phyloP scores from a whole-genome alignment of 1,140 invertebrate genomes.

The Frieseomelitta varia region DNA sequence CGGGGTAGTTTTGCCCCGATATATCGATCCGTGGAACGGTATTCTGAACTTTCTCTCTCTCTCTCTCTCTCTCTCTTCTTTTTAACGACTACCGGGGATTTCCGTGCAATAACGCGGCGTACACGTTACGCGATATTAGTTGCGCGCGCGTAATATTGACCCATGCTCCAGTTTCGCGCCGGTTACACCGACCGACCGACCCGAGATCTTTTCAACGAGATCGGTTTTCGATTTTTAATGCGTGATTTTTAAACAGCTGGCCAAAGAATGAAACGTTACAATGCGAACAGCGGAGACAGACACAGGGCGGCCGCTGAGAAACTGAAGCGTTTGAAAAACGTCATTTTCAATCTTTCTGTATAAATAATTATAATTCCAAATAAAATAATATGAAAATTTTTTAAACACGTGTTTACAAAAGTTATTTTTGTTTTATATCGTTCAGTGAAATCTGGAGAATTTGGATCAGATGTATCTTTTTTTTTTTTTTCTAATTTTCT shows the following conservation, averaged over 20 bases:
- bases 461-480: neutral
- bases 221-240: neutral
- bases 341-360: too few species aligned
- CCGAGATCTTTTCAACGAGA: neutral
- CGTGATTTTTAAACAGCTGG: too few species aligned
- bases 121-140: conserved; percentile 8
- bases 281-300: too few species aligned
- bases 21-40: conserved; percentile 19
- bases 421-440: too few species aligned
- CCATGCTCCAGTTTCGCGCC: conserved; percentile 19
- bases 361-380: too few species aligned
- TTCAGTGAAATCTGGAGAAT: neutral
- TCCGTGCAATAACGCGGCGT: conserved; percentile 5
- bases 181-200: neutral
- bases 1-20: neutral
- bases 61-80: neutral
- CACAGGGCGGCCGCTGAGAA: too few species aligned
- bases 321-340: too few species aligned
- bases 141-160: conserved; percentile 33
- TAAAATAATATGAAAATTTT: too few species aligned
- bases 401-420: too few species aligned
- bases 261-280: neutral
- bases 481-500: too few species aligned
- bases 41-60: neutral
- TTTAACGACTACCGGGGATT: conserved; percentile 10